Conservation (phyloP, 2,113 vertebrate species). For the Cacatua alba region DNA sequence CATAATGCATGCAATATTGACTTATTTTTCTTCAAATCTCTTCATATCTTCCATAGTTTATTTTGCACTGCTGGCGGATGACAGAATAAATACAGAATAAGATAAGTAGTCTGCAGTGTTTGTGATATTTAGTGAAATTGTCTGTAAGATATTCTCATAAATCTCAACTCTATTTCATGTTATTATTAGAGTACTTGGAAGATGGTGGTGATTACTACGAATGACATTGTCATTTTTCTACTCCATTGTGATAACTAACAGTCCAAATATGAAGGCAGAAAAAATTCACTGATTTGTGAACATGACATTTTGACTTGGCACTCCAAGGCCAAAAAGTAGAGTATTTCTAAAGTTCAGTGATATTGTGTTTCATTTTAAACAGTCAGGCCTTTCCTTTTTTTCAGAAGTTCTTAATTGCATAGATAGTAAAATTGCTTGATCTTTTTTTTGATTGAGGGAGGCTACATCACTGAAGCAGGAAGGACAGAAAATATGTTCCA, state of each 20-base stretch:
- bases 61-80: not conserved
- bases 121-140: not conserved
- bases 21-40: not conserved
- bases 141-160: not conserved
- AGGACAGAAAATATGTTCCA: not conserved
- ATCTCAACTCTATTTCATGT: not conserved
- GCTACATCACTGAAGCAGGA: not conserved
- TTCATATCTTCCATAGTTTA: not conserved
- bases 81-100: not conserved
- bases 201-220: not conserved
- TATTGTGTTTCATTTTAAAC: not conserved
- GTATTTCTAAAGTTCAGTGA: not conserved
- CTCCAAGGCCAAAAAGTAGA: not conserved
- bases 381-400: not conserved
- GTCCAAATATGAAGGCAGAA: not conserved
- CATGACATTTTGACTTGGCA: constrained; percentile 8
- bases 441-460: not conserved
- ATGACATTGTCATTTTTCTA: not conserved
- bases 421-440: not conserved
- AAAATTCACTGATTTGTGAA: not conserved
- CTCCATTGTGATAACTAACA: not conserved
- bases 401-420: not conserved
- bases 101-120: not conserved
- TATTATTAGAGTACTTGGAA: not conserved
- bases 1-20: not conserved